Conservation (phyloP, 1,140 invertebrate species). For the Heterodera carotae region DNA sequence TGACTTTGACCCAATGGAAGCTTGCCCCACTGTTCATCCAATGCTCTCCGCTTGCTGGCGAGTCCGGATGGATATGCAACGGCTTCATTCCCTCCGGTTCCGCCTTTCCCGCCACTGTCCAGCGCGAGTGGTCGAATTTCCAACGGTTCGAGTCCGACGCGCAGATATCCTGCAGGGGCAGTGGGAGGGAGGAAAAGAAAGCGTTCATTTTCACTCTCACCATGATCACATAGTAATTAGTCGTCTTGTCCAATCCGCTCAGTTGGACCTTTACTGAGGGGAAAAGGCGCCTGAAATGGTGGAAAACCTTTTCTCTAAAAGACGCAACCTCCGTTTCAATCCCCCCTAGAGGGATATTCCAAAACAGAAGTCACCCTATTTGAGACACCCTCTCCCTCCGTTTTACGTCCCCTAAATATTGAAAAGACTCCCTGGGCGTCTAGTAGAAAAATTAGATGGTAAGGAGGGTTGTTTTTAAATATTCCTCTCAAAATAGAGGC, state of each 20-base stretch:
- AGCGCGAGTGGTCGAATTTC: constrained; percentile 84
- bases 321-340: no score
- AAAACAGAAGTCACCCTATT: no score
- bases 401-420: no score
- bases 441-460: no score
- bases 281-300: constrained; percentile 83
- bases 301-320: no score
- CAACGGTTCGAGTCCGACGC: constrained; percentile 95
- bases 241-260: constrained; percentile 82
- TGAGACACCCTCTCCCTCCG: no score
- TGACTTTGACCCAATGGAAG: constrained; percentile 96
- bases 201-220: no score
- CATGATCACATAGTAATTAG: constrained; percentile 73
- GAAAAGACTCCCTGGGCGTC: no score
- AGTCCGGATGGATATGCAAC: constrained; percentile 96
- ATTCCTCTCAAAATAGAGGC: no score
- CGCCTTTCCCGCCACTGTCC: constrained; percentile 72
- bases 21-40: constrained; percentile 98
- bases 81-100: constrained; percentile 76
- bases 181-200: no score
- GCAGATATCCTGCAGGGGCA: constrained; percentile 64
- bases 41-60: constrained; percentile 87
- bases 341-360: no score
- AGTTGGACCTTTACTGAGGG: constrained; percentile 87
- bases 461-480: no score